Conservation (phyloP, 2,888 invertebrate genomes). For the Monopis laevigella region DNA sequence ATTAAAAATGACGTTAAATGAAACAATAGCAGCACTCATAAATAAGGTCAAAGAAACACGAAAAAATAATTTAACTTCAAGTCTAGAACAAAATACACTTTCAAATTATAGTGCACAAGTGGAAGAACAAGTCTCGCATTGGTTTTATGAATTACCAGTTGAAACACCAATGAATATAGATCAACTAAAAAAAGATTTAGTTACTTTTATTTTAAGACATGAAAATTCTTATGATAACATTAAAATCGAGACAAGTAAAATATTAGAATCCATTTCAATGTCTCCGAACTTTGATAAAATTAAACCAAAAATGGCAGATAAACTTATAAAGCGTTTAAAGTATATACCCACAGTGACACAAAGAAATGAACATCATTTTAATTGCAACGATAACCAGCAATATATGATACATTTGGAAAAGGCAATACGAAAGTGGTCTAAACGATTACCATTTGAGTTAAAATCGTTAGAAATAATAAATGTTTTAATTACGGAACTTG, state of each 20-base stretch:
- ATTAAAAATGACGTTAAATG: not conserved
- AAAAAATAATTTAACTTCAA: not conserved
- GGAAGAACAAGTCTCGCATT: not conserved
- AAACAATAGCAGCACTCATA: not conserved
- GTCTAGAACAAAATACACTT: not conserved
- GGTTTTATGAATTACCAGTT: not conserved
- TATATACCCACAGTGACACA: not conserved
- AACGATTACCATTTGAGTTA: not conserved
- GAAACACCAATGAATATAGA: not conserved
- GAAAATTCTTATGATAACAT: not conserved
- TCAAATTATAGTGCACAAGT: not conserved
- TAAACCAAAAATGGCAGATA: not conserved
- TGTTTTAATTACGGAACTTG: slow-evolving; percentile 32
- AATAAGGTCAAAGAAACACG: not conserved
- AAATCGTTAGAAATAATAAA: not conserved
- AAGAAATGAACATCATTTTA: not conserved
- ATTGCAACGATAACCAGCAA: no score
- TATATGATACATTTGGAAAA: slow-evolving; percentile 1
- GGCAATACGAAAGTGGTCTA: not conserved
- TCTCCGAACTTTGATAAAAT: not conserved
- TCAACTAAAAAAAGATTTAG: not conserved
- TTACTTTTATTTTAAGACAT: not conserved
- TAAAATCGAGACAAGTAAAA: not conserved
- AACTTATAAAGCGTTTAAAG: no score
- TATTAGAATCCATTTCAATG: not conserved